phyloP scores from a whole-genome alignment of 2,113 vertebrate species.

The Neotoma lepida region DNA sequence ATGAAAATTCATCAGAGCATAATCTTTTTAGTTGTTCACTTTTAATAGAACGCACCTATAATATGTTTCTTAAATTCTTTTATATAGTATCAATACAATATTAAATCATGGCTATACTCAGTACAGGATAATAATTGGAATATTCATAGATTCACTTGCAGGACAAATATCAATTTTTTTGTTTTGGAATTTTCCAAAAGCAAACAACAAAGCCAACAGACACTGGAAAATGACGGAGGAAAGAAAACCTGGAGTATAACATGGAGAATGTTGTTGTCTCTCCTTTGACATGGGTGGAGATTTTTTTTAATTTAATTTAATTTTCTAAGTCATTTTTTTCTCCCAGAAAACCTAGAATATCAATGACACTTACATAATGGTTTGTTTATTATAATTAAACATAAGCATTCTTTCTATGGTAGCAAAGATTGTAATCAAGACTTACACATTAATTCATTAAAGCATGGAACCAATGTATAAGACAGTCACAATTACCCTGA shows the following conservation, averaged over 20 bases:
- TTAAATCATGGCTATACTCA: not conserved
- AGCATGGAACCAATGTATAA: not conserved
- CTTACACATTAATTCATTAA: not conserved
- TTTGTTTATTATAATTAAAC: not conserved
- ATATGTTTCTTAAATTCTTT: not conserved
- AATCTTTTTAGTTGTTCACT: not conserved
- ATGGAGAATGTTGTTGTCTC: not conserved
- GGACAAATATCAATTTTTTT: not conserved
- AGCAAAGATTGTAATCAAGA: not conserved
- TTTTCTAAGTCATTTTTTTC: not conserved
- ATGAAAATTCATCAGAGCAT: not conserved
- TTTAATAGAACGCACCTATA: not conserved
- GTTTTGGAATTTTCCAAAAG: not conserved
- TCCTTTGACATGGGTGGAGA: not conserved
- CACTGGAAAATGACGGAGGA: not conserved
- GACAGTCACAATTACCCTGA: not conserved
- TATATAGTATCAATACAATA: not conserved
- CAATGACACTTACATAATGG: not conserved
- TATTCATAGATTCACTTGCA: not conserved
- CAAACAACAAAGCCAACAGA: not conserved
- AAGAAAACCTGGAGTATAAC: not conserved
- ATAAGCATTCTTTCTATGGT: not conserved
- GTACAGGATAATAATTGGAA: not conserved
- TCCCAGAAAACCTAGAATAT: not conserved
- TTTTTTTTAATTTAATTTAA: no score